A percentile compares a stretch with the other conserved stretches of the same genome.
phyloP scores from a whole-genome alignment of 1,140 invertebrate genomes.

The Zaprionus ghesquierei region DNA sequence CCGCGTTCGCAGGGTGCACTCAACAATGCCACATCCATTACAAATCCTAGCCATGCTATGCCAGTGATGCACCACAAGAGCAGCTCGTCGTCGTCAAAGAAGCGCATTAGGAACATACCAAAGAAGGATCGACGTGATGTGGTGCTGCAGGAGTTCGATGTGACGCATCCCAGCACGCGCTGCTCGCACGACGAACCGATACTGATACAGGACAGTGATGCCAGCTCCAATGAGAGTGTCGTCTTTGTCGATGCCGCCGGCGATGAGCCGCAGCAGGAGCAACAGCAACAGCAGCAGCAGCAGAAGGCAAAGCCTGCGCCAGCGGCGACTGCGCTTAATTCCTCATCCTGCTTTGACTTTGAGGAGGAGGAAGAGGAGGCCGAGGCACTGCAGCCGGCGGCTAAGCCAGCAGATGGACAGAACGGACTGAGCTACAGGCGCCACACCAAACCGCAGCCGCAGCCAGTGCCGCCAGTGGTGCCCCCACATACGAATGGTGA shows the following conservation, averaged over 20 bases:
- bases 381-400: not conserved
- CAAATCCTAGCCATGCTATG: too few species aligned
- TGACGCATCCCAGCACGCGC: not conserved
- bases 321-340: slow-evolving; percentile 7
- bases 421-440: slow-evolving; percentile 32
- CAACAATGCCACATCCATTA: too few species aligned
- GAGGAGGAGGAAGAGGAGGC: slow-evolving; percentile 52
- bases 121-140: slow-evolving; percentile 78
- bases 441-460: not conserved
- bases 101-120: slow-evolving; percentile 77
- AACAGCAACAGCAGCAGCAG: not conserved
- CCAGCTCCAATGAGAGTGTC: slow-evolving; percentile 62
- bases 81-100: slow-evolving; percentile 5
- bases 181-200: slow-evolving; percentile 46
- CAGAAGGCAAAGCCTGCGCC: not conserved
- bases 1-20: too few species aligned
- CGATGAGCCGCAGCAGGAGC: not conserved
- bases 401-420: not conserved
- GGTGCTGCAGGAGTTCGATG: slow-evolving; percentile 57
- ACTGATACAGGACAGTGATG: slow-evolving; percentile 65
- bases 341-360: slow-evolving; percentile 63
- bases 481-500: slow-evolving; percentile 8
- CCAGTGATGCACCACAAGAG: not conserved
- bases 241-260: slow-evolving; percentile 57
- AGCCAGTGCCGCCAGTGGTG: not conserved